Evolutionary conservation across 2,113 vertebrate genomes (phyloP), one percentile per base, ranked within the genome.

Genomic region (Lagopus leucura): DNA sequence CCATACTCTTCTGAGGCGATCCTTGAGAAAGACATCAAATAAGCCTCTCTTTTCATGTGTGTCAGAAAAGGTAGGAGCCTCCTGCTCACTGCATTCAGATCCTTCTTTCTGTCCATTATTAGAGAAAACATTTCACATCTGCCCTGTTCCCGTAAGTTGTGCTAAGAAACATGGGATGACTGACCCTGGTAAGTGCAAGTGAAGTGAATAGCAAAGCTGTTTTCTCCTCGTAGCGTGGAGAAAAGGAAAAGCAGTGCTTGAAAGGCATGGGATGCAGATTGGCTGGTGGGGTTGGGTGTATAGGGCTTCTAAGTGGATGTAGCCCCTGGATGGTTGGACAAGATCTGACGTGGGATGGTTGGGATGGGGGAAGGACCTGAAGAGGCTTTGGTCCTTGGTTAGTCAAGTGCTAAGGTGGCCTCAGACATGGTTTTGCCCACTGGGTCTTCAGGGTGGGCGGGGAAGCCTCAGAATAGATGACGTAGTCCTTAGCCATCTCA

Each of bases 401-500:
- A 30, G 17, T 34, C 57, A 34, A 34, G n/a, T 22, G n/a, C 57
- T 34, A 30, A 58, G 8, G n/a, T 58, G 32, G 32, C 11, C 61
- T n/a, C 2, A 16, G 50, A 17, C 1, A 2, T 63, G 30, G 6
- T 66, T 77, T 25, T 86, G n/a, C 14, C 27, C 40, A 7, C 20
- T 8, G 32, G 32, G 57, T 30, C 11, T 34, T 21, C 32, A 58
- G 57, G 19, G 32, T 58, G 32, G 10, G 6, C n/a, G 34, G 17
- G 25, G 18, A 42, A 28, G 48, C 16, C 28, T 73, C 50, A 5
- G 24, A 34, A 11, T 19, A 45, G 27, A 43, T 42, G 25, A 8
- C 2, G 2, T 10, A 1, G 2, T 24, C 19, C 1, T 1, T 3
- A 52, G 30, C n/a, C 1, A 2, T 77, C 69, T 66, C 18, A 45